Percentiles rank a stretch among this genome's conserved stretches.
phyloP scores from a whole-genome alignment of 2,888 invertebrate genomes.

The Cheilosia variabilis region DNA sequence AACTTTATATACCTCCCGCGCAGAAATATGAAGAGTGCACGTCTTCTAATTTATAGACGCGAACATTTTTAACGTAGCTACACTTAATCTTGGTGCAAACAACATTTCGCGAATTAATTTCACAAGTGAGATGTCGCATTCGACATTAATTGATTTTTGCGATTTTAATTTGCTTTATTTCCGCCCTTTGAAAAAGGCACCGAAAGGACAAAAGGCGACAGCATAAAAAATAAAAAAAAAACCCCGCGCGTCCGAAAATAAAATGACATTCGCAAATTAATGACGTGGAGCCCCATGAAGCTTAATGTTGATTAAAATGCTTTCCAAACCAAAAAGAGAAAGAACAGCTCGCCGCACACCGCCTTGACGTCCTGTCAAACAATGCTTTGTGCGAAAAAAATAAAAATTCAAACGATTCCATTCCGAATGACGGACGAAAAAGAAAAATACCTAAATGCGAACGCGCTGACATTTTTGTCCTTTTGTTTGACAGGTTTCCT shows the following conservation, averaged over 20 bases:
- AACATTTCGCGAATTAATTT: conserved; percentile 49
- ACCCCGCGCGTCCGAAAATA: conserved; percentile 23
- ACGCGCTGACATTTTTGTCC: conserved; percentile 71
- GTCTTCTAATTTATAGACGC: conserved; percentile 29
- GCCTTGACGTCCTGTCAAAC: conserved; percentile 56
- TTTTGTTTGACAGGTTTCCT: conserved; percentile 75
- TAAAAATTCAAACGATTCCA: conserved; percentile 63
- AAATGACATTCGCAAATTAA: conserved; percentile 74
- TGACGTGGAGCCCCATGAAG: conserved; percentile 75
- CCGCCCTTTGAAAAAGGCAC: conserved; percentile 24
- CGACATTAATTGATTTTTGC: conserved; percentile 72
- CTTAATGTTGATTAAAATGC: conserved; percentile 76
- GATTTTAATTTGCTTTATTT: conserved; percentile 73
- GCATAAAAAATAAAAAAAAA: not conserved
- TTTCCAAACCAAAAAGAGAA: conserved; percentile 32
- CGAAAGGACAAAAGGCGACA: conserved; percentile 9
- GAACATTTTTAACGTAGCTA: not conserved
- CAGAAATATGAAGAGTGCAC: not conserved
- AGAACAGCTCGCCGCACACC: conserved; percentile 33
- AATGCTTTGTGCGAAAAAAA: conserved; percentile 69
- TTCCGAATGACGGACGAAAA: conserved; percentile 28
- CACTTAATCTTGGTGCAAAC: not conserved
- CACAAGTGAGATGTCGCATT: conserved; percentile 58
- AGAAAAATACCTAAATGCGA: conserved; percentile 26
- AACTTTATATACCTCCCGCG: not conserved